Conservation (phyloP, 1,140 invertebrate genomes). For the Anoplolepis gracilipes region DNA sequence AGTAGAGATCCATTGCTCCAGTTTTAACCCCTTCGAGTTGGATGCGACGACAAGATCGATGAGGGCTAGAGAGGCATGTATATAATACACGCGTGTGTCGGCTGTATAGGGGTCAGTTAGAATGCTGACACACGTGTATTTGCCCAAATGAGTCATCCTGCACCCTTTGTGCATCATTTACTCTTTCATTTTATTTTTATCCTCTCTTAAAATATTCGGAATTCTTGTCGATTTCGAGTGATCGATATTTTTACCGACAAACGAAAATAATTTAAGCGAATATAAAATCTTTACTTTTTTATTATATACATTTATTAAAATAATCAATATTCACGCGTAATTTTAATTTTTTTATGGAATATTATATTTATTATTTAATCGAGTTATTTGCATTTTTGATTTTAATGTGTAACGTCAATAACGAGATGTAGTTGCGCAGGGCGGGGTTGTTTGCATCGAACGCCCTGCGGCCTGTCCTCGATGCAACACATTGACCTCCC, state of each 20-base stretch:
- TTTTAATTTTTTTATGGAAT: neutral
- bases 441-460: neutral
- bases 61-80: constrained; percentile 12
- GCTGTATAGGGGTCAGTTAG: neutral
- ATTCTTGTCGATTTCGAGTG: neutral
- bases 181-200: neutral
- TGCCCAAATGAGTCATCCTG: constrained; percentile 33
- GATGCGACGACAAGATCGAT: constrained; percentile 46
- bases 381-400: neutral
- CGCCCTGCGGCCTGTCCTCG: neutral
- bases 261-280: too few species aligned
- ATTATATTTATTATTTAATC: neutral
- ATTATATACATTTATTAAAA: neutral
- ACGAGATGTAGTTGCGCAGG: neutral
- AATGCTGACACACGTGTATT: constrained; percentile 1
- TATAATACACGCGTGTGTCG: constrained; percentile 24
- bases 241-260: too few species aligned
- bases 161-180: neutral
- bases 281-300: neutral
- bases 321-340: neutral
- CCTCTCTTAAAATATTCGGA: neutral
- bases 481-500: constrained; percentile 8
- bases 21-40: constrained; percentile 52
- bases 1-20: constrained; percentile 47
- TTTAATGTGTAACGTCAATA: neutral